Conservation (phyloP, 2,113 vertebrate genomes). For the Gasterosteus nipponicus region DNA sequence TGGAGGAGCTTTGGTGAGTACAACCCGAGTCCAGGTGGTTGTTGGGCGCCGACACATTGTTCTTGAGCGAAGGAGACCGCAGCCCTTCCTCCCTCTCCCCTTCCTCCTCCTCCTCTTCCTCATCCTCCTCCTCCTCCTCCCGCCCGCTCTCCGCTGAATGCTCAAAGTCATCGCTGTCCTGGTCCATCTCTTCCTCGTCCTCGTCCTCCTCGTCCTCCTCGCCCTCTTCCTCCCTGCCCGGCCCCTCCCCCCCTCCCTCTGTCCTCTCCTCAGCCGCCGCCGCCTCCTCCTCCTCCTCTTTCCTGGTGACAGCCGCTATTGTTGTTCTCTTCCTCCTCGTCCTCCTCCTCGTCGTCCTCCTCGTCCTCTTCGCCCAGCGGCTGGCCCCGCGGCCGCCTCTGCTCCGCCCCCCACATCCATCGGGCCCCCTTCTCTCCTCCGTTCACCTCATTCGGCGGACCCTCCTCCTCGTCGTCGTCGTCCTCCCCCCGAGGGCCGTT, state of each 20-base stretch:
- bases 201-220: slow-evolving; percentile 85
- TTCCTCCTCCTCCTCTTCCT: slow-evolving; percentile 87
- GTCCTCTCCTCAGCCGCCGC: slow-evolving; percentile 64
- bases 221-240: slow-evolving; percentile 80
- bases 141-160: slow-evolving; percentile 93
- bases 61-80: slow-evolving; percentile 82
- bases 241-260: slow-evolving; percentile 79
- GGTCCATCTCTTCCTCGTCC: slow-evolving; percentile 98
- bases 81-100: slow-evolving; percentile 85
- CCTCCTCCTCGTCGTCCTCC: slow-evolving; percentile 84
- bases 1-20: slow-evolving; percentile 87
- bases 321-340: slow-evolving; percentile 76
- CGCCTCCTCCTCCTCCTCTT: slow-evolving; percentile 76
- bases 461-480: slow-evolving; percentile 74
- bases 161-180: slow-evolving; percentile 98
- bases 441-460: slow-evolving; percentile 86
- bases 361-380: slow-evolving; percentile 78
- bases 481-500: slow-evolving; percentile 82
- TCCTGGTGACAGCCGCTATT: slow-evolving; percentile 83
- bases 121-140: slow-evolving; percentile 92
- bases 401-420: slow-evolving; percentile 87
- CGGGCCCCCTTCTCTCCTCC: slow-evolving; percentile 82
- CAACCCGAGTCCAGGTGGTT: slow-evolving; percentile 88
- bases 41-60: slow-evolving; percentile 87
- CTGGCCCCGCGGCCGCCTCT: slow-evolving; percentile 69